Evolutionary conservation across 2,797 vertebrate species (phyloP).

Genomic region (Arctocebus calabarensis): DNA sequence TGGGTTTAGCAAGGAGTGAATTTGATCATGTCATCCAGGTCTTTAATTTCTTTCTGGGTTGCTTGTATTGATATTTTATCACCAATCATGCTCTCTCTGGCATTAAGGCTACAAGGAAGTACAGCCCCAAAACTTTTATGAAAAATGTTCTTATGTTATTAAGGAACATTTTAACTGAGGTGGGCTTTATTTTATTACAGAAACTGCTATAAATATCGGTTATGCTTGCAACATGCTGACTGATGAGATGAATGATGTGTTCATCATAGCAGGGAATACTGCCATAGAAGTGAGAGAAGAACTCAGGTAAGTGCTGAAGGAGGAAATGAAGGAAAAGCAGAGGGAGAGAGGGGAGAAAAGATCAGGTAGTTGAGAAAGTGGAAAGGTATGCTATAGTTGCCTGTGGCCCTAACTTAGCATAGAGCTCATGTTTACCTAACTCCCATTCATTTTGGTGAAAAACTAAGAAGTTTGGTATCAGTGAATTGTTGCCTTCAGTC

Average conservation of each 20-base stretch:
- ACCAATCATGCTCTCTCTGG: not conserved
- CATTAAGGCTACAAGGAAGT: not conserved
- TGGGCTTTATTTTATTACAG: conserved; percentile 82
- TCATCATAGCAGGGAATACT: conserved; percentile 89
- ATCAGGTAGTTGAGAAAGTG: not conserved
- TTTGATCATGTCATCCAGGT: not conserved
- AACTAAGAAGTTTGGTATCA: not conserved
- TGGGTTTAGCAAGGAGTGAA: not conserved
- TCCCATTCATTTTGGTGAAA: not conserved
- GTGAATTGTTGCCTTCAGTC: not conserved
- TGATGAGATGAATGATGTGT: conserved; percentile 92
- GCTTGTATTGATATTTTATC: not conserved
- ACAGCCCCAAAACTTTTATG: not conserved
- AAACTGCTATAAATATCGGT: conserved; percentile 93
- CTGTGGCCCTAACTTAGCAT: not conserved
- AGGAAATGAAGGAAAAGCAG: not conserved
- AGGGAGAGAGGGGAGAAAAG: not conserved
- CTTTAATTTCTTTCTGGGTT: not conserved
- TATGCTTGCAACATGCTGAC: conserved; percentile 93
- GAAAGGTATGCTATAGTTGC: not conserved
- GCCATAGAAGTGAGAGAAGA: conserved; percentile 89
- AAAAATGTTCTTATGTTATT: not conserved
- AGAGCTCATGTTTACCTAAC: not conserved
- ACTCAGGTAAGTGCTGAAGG: conserved; percentile 87
- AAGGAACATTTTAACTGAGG: conserved; percentile 36